These are phyloP conservation scores for Polia nebulosa DNA, from an alignment of 2,888 invertebrate genomes.

Conservation along the genomic window DNA sequence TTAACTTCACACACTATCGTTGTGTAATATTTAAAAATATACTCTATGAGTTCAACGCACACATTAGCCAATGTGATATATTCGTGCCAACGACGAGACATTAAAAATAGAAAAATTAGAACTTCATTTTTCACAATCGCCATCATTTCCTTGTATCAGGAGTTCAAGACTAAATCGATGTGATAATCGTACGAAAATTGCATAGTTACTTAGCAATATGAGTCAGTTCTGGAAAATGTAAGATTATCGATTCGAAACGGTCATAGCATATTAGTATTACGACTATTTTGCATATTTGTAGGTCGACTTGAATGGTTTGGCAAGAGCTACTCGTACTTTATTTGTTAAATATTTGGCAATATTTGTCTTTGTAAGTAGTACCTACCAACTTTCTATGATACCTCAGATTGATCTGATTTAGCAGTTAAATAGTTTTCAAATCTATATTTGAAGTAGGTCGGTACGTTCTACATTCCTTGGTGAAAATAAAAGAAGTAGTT, in stretches of 20 bases:
- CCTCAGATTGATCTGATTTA: background rate
- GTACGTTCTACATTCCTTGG: background rate
- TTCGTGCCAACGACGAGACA: background rate
- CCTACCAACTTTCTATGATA: background rate
- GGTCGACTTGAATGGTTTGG: background rate
- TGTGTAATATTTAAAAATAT: conserved; percentile 24
- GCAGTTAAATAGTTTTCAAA: background rate
- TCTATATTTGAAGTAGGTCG: background rate
- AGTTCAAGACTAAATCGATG: background rate
- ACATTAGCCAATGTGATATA: conserved; percentile 30
- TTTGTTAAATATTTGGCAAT: background rate
- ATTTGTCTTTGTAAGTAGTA: background rate
- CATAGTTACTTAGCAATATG: background rate
- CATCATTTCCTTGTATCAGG: background rate
- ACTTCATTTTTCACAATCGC: background rate
- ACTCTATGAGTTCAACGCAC: conserved; percentile 39
- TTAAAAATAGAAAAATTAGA: conserved; percentile 12
- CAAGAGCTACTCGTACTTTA: too few species aligned
- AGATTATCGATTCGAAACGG: conserved; percentile 10
- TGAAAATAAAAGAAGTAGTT: conserved; percentile 7
- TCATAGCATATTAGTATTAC: background rate
- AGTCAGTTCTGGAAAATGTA: background rate
- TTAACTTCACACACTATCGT: conserved; percentile 12
- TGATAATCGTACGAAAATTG: background rate
- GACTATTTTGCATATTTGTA: background rate